phyloP scores from a whole-genome alignment of 2,797 vertebrate species.

The Acanthurus tractus region DNA sequence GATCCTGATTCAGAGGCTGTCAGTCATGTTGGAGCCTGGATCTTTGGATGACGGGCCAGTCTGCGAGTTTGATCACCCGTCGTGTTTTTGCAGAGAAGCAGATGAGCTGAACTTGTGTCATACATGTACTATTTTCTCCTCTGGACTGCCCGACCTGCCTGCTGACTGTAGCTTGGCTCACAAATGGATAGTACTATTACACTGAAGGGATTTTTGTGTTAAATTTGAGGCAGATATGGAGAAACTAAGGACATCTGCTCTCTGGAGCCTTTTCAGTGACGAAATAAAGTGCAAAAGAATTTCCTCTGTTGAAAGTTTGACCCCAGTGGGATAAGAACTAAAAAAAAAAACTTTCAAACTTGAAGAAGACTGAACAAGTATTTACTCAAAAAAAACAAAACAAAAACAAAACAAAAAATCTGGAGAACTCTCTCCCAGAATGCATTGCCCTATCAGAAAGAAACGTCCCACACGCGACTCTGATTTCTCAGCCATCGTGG shows the following conservation, averaged over 20 bases:
- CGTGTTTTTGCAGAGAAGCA: constrained; percentile 37
- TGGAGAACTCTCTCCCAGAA: constrained; percentile 59
- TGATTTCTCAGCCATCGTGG: constrained; percentile 84
- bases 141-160: constrained; percentile 18
- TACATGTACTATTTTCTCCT: constrained; percentile 14
- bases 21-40: constrained; percentile 64
- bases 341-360: constrained; percentile 14
- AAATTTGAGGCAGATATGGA: constrained; percentile 49
- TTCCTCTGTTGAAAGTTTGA: constrained; percentile 28
- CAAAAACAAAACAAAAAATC: not conserved
- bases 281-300: constrained; percentile 30
- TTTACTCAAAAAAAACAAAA: not conserved
- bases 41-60: constrained; percentile 34
- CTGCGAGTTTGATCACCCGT: constrained; percentile 16
- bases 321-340: constrained; percentile 53
- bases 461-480: constrained; percentile 77
- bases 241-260: constrained; percentile 35
- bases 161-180: constrained; percentile 29
- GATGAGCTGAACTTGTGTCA: constrained; percentile 25
- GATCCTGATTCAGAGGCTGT: constrained; percentile 26
- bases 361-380: constrained; percentile 22
- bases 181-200: constrained; percentile 7
- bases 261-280: constrained; percentile 16
- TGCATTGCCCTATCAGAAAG: constrained; percentile 85
- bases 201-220: constrained; percentile 34